Evolutionary conservation across 1,140 invertebrate species (phyloP).

Genomic region (Dreissena rostriformis): DNA sequence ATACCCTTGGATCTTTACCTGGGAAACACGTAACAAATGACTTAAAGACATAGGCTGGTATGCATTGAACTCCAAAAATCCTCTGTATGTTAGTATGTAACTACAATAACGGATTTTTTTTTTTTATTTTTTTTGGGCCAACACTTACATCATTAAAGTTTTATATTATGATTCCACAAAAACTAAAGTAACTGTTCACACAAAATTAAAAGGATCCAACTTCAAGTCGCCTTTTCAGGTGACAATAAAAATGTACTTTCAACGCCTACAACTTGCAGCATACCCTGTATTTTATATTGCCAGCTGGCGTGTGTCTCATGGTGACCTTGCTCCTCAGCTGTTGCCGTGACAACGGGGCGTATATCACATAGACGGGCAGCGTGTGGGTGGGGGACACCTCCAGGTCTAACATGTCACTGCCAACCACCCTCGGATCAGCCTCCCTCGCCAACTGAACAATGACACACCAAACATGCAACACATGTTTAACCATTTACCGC

Average conservation of each 20-base stretch:
- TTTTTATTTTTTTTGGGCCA: no score
- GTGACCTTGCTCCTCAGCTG: constrained; percentile 4
- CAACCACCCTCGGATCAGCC: constrained; percentile 11
- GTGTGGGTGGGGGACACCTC: background rate
- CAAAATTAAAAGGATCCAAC: no score
- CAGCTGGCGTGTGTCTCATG: constrained; percentile 1
- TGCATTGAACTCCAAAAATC: no score
- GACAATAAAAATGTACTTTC: no score
- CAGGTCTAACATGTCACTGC: constrained; percentile 18
- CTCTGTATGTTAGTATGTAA: no score
- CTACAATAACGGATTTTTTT: no score
- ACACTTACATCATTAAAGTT: no score
- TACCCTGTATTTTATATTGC: constrained; percentile 9
- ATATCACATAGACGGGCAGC: constrained; percentile 40
- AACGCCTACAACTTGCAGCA: background rate
- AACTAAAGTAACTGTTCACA: no score
- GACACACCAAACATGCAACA: background rate
- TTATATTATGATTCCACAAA: no score
- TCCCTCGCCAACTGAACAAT: constrained; percentile 17
- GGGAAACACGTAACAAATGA: no score
- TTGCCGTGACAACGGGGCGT: background rate
- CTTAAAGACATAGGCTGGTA: no score
- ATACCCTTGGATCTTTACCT: constrained; percentile 37
- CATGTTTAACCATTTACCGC: background rate
- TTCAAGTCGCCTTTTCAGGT: no score